phyloP scores from a whole-genome alignment of 2,797 vertebrate genomes.

The Acanthurus leucopareius region DNA sequence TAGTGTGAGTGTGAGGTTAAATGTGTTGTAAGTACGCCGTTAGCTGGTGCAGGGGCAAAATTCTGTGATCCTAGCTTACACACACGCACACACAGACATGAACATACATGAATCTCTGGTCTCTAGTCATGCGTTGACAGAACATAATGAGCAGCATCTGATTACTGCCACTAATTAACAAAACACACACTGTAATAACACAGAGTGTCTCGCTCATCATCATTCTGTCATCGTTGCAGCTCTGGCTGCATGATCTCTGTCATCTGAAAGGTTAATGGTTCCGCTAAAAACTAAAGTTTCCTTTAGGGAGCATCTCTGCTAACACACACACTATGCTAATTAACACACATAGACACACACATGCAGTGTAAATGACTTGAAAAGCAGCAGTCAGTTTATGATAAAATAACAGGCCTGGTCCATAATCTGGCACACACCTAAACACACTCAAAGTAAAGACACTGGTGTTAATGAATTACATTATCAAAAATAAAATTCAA shows the following conservation, averaged over 20 bases:
- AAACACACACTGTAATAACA: slow-evolving; percentile 85
- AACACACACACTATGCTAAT: slow-evolving; percentile 86
- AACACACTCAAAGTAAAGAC: neutral
- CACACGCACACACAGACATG: slow-evolving; percentile 19
- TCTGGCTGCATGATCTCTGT: slow-evolving; percentile 86
- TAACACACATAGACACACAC: slow-evolving; percentile 54
- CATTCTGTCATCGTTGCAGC: slow-evolving; percentile 89
- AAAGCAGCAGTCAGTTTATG: slow-evolving; percentile 20
- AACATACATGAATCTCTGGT: slow-evolving; percentile 30
- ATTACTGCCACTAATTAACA: slow-evolving; percentile 94
- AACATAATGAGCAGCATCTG: slow-evolving; percentile 91
- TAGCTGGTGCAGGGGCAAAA: slow-evolving; percentile 12
- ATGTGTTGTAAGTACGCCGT: slow-evolving; percentile 10
- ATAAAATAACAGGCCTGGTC: slow-evolving; percentile 9
- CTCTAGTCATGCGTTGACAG: slow-evolving; percentile 82
- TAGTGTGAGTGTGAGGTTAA: slow-evolving; percentile 2
- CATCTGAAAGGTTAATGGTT: slow-evolving; percentile 93
- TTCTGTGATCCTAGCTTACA: slow-evolving; percentile 4
- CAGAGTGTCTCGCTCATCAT: slow-evolving; percentile 86
- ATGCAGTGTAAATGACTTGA: slow-evolving; percentile 22
- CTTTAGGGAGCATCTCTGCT: slow-evolving; percentile 80
- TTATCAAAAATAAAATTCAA: neutral
- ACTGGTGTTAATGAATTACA: neutral
- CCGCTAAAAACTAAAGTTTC: slow-evolving; percentile 53
- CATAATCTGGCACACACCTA: neutral